Evolutionary conservation across 1,140 invertebrate species (phyloP).

Genomic region (Drosophila parvula): DNA sequence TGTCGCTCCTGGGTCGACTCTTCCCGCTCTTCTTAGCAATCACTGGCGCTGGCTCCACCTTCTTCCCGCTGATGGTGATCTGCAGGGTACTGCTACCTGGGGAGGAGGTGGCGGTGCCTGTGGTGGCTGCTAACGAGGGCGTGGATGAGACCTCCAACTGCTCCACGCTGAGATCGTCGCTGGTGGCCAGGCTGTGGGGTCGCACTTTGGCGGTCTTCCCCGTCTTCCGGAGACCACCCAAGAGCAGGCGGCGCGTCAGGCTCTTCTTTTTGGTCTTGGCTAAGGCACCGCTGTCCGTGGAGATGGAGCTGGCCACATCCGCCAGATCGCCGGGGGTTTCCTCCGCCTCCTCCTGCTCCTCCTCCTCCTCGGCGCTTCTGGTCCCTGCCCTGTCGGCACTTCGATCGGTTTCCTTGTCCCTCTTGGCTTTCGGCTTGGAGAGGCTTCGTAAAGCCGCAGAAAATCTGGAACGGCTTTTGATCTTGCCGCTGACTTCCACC

Average conservation of each 20-base stretch:
- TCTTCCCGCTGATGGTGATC: constrained; percentile 81
- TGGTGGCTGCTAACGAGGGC: constrained; percentile 4
- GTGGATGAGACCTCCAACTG: constrained; percentile 21
- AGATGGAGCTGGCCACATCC: constrained; percentile 45
- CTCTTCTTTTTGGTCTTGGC: constrained; percentile 73
- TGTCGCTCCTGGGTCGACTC: constrained; percentile 59
- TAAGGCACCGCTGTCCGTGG: constrained; percentile 37
- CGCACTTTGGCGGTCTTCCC: constrained; percentile 63
- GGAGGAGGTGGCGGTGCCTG: constrained; percentile 14
- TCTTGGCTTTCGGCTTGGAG: constrained; percentile 64
- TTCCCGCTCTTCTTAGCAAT: constrained; percentile 36
- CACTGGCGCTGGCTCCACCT: constrained; percentile 56
- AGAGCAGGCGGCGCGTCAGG: constrained; percentile 63
- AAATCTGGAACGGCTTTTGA: constrained; percentile 77
- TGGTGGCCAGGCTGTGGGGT: constrained; percentile 66
- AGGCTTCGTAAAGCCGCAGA: constrained; percentile 77
- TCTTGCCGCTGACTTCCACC: constrained; percentile 32
- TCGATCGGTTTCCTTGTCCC: constrained; percentile 32
- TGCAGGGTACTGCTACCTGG: constrained; percentile 62
- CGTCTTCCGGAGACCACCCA: constrained; percentile 61
- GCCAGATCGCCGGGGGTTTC: constrained; percentile 31
- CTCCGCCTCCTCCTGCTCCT: constrained; percentile 33
- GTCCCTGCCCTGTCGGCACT: constrained; percentile 15
- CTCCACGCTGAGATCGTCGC: constrained; percentile 57
- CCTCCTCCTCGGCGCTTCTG: constrained; percentile 26